Evolutionary conservation across 2,797 vertebrate genomes (phyloP).

Genomic region (Anolis apletophallus): DNA sequence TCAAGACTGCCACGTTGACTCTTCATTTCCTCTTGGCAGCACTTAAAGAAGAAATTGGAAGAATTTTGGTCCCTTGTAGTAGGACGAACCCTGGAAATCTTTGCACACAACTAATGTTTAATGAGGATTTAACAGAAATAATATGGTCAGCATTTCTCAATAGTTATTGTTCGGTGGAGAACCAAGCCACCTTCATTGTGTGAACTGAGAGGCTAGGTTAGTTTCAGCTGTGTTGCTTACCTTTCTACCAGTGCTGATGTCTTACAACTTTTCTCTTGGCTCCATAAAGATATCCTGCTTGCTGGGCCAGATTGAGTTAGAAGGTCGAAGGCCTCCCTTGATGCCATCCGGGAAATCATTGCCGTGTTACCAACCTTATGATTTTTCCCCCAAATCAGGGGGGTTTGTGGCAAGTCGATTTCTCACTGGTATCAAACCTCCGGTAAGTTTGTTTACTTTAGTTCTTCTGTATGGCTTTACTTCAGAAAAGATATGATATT

Average conservation of each 20-base stretch:
- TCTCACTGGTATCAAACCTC: constrained; percentile 95
- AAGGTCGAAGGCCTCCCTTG: constrained; percentile 93
- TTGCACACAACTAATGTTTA: neutral
- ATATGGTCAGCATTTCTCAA: neutral
- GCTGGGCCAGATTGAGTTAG: constrained; percentile 97
- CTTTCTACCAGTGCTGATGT: neutral
- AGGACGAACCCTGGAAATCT: neutral
- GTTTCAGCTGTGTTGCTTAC: neutral
- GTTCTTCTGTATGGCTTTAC: neutral
- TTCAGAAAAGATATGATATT: neutral
- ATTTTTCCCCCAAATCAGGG: constrained; percentile 89
- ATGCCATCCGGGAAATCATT: constrained; percentile 97
- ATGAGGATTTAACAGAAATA: neutral
- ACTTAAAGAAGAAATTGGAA: neutral
- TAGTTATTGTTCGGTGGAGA: constrained; percentile 17
- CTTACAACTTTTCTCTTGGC: neutral
- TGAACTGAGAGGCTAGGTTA: neutral
- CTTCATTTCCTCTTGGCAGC: neutral
- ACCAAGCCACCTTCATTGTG: fast-evolving
- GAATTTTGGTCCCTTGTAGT: neutral
- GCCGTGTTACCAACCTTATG: constrained; percentile 95
- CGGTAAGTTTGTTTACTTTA: constrained; percentile 77
- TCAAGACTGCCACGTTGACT: too few species aligned
- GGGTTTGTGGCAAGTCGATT: constrained; percentile 96
- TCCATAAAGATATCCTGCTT: constrained; percentile 91